Percentiles rank a stretch among this genome's conserved stretches.
Evolutionary conservation across 2,888 invertebrate genomes (phyloP).

Genomic region (Heliconius aoede): DNA sequence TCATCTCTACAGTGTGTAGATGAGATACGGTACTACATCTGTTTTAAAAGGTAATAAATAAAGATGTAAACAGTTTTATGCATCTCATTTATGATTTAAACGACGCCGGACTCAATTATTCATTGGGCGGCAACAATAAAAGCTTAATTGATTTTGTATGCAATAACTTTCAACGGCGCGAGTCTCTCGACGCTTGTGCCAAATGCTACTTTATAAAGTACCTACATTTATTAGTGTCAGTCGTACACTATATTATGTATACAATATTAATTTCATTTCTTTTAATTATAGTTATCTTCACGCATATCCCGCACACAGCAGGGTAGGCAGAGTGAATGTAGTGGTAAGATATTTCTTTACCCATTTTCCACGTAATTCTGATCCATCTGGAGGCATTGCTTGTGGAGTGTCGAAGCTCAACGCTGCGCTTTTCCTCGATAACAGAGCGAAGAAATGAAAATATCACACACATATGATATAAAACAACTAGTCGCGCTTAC

Average conservation of each 20-base stretch:
- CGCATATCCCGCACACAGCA: background rate
- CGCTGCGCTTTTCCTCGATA: no score
- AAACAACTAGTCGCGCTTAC: no score
- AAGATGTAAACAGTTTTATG: constrained; percentile 41
- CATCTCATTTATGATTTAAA: constrained; percentile 48
- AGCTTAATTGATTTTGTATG: constrained; percentile 71
- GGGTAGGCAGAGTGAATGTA: no score
- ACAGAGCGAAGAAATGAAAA: no score
- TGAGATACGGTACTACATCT: constrained; percentile 18
- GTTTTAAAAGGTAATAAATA: constrained; percentile 41
- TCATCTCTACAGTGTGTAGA: background rate
- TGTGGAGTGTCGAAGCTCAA: no score
- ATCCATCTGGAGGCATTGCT: no score
- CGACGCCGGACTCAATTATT: constrained; percentile 59
- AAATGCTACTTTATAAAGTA: constrained; percentile 35
- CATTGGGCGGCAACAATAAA: constrained; percentile 58
- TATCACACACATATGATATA: no score
- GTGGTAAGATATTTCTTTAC: no score
- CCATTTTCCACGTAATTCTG: no score
- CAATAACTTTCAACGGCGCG: constrained; percentile 62
- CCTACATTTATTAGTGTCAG: constrained; percentile 23
- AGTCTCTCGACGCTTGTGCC: constrained; percentile 46
- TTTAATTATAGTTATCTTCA: background rate
- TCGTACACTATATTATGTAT: background rate
- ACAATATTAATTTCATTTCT: background rate